Evolutionary conservation across 2,113 vertebrate species (phyloP).

Genomic region (Nothocercus julius): DNA sequence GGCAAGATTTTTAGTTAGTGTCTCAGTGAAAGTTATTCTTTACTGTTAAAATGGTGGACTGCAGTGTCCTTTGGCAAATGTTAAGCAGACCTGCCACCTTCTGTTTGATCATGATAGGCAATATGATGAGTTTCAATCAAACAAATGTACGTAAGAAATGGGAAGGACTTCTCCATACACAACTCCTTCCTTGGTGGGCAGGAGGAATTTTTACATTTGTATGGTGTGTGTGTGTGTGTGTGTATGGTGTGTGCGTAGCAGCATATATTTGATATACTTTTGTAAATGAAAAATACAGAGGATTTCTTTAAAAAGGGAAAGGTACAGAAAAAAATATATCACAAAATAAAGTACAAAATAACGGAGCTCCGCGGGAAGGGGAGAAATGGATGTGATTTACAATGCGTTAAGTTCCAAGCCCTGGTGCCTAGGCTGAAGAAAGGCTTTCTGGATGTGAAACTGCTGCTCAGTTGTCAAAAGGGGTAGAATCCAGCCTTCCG

Average conservation of each 20-base stretch:
- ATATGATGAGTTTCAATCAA: slow-evolving; percentile 72
- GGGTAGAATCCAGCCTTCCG: slow-evolving; percentile 87
- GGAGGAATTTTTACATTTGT: slow-evolving; percentile 69
- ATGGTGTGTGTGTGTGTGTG: neutral
- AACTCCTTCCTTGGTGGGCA: slow-evolving; percentile 34
- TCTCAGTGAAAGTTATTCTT: neutral
- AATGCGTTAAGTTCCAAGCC: slow-evolving; percentile 57
- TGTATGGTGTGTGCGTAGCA: slow-evolving; percentile 68
- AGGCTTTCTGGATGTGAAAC: slow-evolving; percentile 54
- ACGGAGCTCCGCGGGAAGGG: neutral
- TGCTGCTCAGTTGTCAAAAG: slow-evolving; percentile 77
- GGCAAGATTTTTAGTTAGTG: too few relatives aligned
- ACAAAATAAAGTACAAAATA: slow-evolving; percentile 70
- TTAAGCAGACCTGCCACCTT: slow-evolving; percentile 43
- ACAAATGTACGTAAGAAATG: slow-evolving; percentile 51
- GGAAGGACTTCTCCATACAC: slow-evolving; percentile 48
- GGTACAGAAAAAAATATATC: slow-evolving; percentile 70
- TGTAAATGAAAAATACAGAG: slow-evolving; percentile 80
- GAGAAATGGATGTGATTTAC: slow-evolving; percentile 70
- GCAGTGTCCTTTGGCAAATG: neutral
- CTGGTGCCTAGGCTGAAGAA: slow-evolving; percentile 55
- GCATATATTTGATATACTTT: slow-evolving; percentile 77
- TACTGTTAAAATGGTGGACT: slow-evolving; percentile 3
- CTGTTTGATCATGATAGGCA: slow-evolving; percentile 57
- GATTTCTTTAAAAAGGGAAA: slow-evolving; percentile 73